Percentiles rank a stretch among this genome's conserved stretches.
These are phyloP conservation scores for Mastomys coucha DNA, from an alignment of 2,113 vertebrate species.

Conservation along the genomic window DNA sequence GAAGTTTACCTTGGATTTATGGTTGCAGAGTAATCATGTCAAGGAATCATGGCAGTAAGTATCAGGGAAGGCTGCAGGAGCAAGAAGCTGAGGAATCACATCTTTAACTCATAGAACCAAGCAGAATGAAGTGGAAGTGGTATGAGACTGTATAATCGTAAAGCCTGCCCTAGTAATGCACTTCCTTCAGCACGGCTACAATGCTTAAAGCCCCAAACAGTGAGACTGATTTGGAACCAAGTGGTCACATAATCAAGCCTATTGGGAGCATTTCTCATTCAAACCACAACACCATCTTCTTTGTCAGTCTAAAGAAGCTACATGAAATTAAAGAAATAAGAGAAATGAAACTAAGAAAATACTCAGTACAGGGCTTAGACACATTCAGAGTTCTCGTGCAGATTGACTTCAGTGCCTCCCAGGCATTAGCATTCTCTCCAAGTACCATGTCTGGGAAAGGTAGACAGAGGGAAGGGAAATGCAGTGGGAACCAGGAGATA, in stretches of 20 bases:
- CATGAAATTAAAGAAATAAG: background rate
- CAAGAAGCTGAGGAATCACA: background rate
- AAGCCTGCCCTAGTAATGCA: background rate
- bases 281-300: background rate
- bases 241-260: background rate
- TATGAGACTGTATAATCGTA: background rate
- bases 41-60: too few relatives aligned
- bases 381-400: background rate
- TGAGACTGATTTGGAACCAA: background rate
- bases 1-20: background rate
- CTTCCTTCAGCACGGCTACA: background rate
- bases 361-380: background rate
- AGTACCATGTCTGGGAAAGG: background rate
- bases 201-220: background rate
- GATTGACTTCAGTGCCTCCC: background rate
- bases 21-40: background rate
- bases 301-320: background rate
- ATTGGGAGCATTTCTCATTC: background rate
- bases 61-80: background rate
- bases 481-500: background rate
- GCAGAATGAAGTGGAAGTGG: background rate
- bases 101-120: background rate
- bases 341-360: background rate
- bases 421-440: background rate
- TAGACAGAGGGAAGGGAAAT: background rate